phyloP scores from a whole-genome alignment of 2,113 vertebrate genomes.

The Cyprinodon variegatus region DNA sequence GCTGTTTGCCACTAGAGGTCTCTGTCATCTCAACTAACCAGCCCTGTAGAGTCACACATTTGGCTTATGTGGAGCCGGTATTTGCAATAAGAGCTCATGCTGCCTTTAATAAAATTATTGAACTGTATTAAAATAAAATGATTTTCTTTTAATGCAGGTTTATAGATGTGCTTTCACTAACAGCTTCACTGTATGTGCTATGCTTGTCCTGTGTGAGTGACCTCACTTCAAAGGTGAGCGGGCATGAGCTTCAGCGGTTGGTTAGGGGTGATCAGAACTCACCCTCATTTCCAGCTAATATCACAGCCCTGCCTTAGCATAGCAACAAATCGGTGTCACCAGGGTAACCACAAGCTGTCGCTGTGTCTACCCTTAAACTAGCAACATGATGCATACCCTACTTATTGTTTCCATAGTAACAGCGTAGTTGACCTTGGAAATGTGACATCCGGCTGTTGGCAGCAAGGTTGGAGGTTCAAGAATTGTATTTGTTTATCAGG shows the following conservation, averaged over 20 bases:
- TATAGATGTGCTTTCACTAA: neutral
- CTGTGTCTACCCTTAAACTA: constrained; percentile 58
- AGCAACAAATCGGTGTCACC: constrained; percentile 46
- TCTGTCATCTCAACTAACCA: constrained; percentile 36
- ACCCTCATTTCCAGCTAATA: constrained; percentile 12
- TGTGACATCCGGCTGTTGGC: constrained; percentile 38
- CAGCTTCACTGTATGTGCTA: constrained; percentile 9
- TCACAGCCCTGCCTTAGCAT: constrained; percentile 3
- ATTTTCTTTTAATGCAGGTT: neutral
- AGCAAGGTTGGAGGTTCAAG: constrained; percentile 27
- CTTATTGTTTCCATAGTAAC: constrained; percentile 68
- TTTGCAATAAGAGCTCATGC: constrained; percentile 44
- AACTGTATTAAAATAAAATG: constrained; percentile 9
- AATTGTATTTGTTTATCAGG: constrained; percentile 8
- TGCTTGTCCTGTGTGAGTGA: constrained; percentile 14
- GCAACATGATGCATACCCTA: constrained; percentile 31
- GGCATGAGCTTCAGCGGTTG: constrained; percentile 28
- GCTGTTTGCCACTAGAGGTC: constrained; percentile 65
- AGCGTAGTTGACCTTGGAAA: constrained; percentile 59
- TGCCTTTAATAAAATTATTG: constrained; percentile 16
- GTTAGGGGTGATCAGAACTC: constrained; percentile 5
- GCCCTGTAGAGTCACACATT: constrained; percentile 13
- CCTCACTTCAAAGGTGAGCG: constrained; percentile 34
- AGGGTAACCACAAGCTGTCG: constrained; percentile 54
- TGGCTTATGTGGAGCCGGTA: constrained; percentile 51